phyloP scores from a whole-genome alignment of 1,140 invertebrate genomes.

The Pantala flavescens region DNA sequence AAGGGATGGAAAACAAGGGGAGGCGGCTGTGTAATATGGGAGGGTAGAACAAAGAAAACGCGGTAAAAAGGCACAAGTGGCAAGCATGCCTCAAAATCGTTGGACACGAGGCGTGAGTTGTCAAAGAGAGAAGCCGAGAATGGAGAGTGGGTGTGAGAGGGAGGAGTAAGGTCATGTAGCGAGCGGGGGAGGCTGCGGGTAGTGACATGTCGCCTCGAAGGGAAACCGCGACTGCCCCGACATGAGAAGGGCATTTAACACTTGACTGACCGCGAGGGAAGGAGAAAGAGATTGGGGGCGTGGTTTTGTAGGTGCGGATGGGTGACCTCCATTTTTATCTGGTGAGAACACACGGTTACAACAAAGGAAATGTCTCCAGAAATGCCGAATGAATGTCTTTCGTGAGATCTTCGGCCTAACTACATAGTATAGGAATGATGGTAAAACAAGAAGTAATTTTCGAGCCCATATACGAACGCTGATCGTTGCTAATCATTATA shows the following conservation, averaged over 20 bases:
- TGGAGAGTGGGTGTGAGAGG: not conserved
- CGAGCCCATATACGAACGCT: too few relatives aligned
- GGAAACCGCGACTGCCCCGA: conserved; percentile 1
- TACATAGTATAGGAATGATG: too few relatives aligned
- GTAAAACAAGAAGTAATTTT: too few relatives aligned
- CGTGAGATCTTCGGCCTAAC: too few relatives aligned
- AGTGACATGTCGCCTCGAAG: conserved; percentile 28
- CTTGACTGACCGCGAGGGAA: conserved; percentile 1
- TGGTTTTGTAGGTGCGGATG: conserved; percentile 21
- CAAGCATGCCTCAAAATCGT: not conserved
- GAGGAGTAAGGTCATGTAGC: not conserved
- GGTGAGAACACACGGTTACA: not conserved
- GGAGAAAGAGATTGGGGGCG: not conserved
- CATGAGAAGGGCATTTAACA: conserved; percentile 5
- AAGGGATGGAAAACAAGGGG: conserved; percentile 5
- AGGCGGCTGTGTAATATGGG: conserved; percentile 12
- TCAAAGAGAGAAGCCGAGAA: not conserved
- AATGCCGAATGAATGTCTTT: too few relatives aligned
- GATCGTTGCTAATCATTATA: too few relatives aligned
- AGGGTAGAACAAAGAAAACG: conserved; percentile 8
- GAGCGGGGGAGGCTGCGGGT: conserved; percentile 24
- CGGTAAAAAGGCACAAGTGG: not conserved
- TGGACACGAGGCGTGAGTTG: not conserved
- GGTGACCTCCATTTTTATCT: not conserved
- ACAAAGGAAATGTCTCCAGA: too few relatives aligned